phyloP scores from a whole-genome alignment of 2,113 vertebrate species.

The Dicentrarchus labrax region DNA sequence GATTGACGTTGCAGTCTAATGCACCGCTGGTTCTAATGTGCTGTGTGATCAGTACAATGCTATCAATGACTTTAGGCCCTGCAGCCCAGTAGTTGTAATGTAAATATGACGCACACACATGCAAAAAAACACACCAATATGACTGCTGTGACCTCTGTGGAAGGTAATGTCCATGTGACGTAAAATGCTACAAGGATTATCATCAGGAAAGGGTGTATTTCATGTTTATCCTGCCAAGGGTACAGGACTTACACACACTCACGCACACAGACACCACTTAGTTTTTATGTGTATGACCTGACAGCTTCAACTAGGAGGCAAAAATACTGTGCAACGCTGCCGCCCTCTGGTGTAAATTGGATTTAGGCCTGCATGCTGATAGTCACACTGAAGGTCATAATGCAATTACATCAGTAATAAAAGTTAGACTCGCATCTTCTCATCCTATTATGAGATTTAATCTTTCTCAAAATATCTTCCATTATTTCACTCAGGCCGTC shows the following conservation, averaged over 20 bases:
- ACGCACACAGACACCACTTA: neutral
- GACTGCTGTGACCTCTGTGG: slow-evolving; percentile 11
- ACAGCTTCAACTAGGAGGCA: neutral
- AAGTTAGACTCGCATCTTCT: neutral
- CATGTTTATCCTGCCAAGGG: slow-evolving; percentile 1
- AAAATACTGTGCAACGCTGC: slow-evolving; percentile 58
- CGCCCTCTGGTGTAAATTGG: slow-evolving; percentile 41
- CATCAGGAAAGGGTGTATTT: slow-evolving; percentile 14
- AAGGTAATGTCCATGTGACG: neutral
- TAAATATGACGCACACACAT: neutral
- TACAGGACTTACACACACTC: neutral
- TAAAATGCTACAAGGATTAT: neutral
- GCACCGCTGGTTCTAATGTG: slow-evolving; percentile 36
- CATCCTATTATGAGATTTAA: neutral
- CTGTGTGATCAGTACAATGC: slow-evolving; percentile 40
- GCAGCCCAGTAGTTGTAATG: slow-evolving; percentile 30
- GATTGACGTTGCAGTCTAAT: slow-evolving; percentile 16
- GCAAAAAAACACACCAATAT: slow-evolving; percentile 3
- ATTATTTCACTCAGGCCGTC: neutral
- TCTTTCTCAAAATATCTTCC: neutral
- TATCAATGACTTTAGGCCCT: slow-evolving; percentile 30
- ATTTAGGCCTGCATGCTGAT: neutral
- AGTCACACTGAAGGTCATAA: neutral
- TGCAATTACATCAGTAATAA: neutral
- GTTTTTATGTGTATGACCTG: neutral